Evolutionary conservation across 2,113 vertebrate genomes (phyloP).

Genomic region (Cyanoramphus novaezelandiae): DNA sequence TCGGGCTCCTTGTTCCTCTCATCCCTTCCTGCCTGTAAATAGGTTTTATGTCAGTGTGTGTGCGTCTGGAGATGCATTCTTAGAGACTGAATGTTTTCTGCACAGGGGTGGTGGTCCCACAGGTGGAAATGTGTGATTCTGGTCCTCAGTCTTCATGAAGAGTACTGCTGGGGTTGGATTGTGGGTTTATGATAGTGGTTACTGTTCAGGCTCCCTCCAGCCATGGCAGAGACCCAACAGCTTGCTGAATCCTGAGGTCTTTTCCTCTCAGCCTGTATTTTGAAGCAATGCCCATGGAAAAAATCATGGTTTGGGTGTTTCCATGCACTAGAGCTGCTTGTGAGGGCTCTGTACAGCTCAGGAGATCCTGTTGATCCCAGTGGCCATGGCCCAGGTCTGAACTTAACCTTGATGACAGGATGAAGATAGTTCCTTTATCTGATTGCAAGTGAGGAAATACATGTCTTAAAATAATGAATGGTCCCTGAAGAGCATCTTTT

Average conservation of each 20-base stretch:
- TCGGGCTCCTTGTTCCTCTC: rapidly evolving
- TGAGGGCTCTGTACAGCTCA: not conserved
- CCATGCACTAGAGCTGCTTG: not conserved
- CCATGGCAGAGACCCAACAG: not conserved
- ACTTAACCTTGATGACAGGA: not conserved
- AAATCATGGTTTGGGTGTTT: not conserved
- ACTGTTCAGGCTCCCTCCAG: not conserved
- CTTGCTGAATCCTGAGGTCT: not conserved
- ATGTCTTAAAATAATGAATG: conserved; percentile 27
- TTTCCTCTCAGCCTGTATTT: not conserved
- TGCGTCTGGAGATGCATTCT: not conserved
- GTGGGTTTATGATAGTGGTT: rapidly evolving
- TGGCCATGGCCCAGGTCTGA: not conserved
- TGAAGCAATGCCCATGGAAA: not conserved
- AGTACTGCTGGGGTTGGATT: not conserved
- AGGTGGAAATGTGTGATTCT: not conserved
- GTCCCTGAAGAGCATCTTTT: not conserved
- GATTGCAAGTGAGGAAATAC: conserved; percentile 23
- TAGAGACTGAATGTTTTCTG: not conserved
- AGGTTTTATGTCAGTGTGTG: not conserved
- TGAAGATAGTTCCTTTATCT: conserved; percentile 9
- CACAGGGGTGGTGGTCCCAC: not conserved
- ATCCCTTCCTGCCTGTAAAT: not conserved
- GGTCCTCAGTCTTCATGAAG: not conserved
- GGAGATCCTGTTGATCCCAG: not conserved